These are phyloP conservation scores for Glaucomys volans DNA, from an alignment of 2,113 vertebrate genomes.

Conservation along the genomic window DNA sequence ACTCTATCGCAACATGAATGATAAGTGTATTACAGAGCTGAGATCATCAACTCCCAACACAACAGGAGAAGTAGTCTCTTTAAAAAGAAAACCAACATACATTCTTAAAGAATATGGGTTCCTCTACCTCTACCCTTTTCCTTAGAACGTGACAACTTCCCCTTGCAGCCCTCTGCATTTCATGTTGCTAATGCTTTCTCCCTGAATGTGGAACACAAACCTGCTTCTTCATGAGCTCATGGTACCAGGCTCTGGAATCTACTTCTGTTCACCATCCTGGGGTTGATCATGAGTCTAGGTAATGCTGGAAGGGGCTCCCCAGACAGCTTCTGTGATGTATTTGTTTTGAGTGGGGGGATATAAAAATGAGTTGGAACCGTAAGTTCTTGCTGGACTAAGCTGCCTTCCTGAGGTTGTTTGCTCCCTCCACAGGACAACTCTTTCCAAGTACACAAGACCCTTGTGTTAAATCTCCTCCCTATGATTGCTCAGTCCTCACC, in stretches of 20 bases:
- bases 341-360: background rate
- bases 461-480: background rate
- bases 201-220: background rate
- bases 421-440: background rate
- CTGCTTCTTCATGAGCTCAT: background rate
- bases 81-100: background rate
- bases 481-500: background rate
- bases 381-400: background rate
- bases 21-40: background rate
- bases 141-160: background rate
- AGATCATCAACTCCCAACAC: background rate
- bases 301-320: background rate
- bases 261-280: background rate
- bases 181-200: background rate
- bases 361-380: background rate
- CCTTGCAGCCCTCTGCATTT: background rate
- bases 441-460: background rate
- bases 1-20: background rate
- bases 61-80: background rate
- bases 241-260: background rate
- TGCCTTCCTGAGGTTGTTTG: background rate
- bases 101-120: background rate
- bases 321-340: background rate
- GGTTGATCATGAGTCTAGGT: background rate
- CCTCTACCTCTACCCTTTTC: background rate